These are phyloP conservation scores for Ifrita kowaldi DNA, from an alignment of 2,113 vertebrate genomes.

Conservation along the genomic window DNA sequence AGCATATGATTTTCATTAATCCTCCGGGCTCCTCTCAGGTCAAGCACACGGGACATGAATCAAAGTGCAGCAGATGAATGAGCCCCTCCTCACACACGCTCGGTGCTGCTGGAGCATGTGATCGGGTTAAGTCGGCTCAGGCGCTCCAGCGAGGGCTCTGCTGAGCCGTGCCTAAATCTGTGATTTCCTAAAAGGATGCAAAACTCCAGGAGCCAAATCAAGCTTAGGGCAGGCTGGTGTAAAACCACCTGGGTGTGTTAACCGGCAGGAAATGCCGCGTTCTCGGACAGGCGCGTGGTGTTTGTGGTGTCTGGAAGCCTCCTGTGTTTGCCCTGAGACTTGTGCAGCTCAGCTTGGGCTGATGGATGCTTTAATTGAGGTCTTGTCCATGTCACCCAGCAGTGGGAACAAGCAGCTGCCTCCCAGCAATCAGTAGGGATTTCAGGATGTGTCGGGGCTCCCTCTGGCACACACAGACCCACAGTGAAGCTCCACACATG, in stretches of 20 bases:
- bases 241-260: neutral
- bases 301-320: neutral
- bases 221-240: neutral
- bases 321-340: neutral
- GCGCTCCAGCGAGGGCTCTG: constrained; percentile 32
- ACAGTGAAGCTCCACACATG: neutral
- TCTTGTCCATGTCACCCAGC: neutral
- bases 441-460: neutral
- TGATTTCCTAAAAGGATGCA: constrained; percentile 40
- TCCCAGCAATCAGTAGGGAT: neutral
- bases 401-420: neutral
- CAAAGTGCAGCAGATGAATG: constrained; percentile 37
- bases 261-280: neutral
- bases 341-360: neutral
- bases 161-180: constrained; percentile 44
- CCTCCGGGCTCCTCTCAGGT: constrained; percentile 42
- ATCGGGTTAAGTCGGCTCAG: constrained; percentile 51
- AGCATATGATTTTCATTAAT: constrained; percentile 64
- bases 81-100: neutral
- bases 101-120: constrained; percentile 5
- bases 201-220: constrained; percentile 40
- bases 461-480: neutral
- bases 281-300: neutral
- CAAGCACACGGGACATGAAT: constrained; percentile 26
- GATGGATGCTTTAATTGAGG: neutral